phyloP scores from a whole-genome alignment of 2,888 invertebrate genomes.

The Tetranychus piercei region DNA sequence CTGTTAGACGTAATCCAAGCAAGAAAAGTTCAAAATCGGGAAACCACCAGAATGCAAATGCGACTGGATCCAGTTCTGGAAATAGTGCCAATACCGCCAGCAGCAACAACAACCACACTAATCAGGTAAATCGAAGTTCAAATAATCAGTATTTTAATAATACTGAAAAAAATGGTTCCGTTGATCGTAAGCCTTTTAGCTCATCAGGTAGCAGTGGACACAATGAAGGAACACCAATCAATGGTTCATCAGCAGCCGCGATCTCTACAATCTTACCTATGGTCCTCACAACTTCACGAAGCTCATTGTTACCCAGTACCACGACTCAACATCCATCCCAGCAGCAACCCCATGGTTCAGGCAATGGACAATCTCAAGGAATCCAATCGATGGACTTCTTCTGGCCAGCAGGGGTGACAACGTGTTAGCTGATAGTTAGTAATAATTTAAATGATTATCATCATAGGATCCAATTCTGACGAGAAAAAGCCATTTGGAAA shows the following conservation, averaged over 20 bases:
- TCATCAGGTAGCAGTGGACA: neutral
- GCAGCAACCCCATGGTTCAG: neutral
- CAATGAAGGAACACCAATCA: neutral
- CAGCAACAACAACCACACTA: neutral
- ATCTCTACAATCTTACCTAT: neutral
- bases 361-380: neutral
- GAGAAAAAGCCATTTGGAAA: no score
- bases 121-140: constrained; percentile 1
- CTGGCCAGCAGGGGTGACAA: neutral
- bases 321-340: neutral
- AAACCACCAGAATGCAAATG: neutral
- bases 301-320: neutral
- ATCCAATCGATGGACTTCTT: neutral
- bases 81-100: constrained; percentile 4
- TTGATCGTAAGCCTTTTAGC: constrained; percentile 1
- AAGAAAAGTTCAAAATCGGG: constrained; percentile 2
- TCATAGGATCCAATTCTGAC: no score
- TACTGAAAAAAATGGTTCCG: neutral
- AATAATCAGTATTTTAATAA: constrained; percentile 1
- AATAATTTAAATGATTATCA: no score
- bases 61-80: neutral
- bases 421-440: neutral
- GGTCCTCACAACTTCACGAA: neutral
- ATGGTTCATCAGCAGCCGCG: neutral
- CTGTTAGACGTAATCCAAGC: constrained; percentile 24